These are phyloP conservation scores for Indicator indicator DNA, from an alignment of 2,113 vertebrate species.

Conservation along the genomic window DNA sequence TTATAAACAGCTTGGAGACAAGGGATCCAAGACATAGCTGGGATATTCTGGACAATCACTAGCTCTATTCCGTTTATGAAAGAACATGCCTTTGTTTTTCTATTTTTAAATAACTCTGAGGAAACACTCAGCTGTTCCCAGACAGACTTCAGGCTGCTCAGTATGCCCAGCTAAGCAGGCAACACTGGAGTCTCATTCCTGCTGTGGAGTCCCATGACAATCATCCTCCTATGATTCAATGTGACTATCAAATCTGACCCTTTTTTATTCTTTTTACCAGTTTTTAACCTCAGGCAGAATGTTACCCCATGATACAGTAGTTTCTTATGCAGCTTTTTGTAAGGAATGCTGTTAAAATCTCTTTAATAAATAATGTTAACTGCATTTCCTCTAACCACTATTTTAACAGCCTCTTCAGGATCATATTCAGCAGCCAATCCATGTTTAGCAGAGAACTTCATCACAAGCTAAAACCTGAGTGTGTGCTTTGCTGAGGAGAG, in stretches of 20 bases:
- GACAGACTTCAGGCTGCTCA: neutral
- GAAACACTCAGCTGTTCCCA: neutral
- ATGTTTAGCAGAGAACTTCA: neutral
- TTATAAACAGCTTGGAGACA: neutral
- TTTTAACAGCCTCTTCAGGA: slow-evolving; percentile 20
- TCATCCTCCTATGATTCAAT: neutral
- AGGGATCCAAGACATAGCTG: neutral
- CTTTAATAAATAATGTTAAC: slow-evolving; percentile 51
- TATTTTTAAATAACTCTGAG: neutral
- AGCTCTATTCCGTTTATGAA: neutral
- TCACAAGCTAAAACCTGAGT: neutral
- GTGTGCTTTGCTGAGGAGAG: neutral
- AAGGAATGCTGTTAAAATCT: slow-evolving; percentile 1
- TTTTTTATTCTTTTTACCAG: neutral
- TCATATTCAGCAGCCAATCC: neutral
- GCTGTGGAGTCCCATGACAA: neutral
- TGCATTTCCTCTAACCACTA: neutral
- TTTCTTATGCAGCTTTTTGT: neutral
- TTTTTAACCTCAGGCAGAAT: slow-evolving; percentile 19
- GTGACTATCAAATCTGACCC: neutral
- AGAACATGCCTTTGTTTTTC: too few species aligned
- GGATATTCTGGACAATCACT: neutral
- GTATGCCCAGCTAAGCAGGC: neutral
- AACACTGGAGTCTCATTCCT: neutral
- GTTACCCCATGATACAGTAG: neutral